Base-by-base conservation (phyloP, 2,797 vertebrate species). In the Enteromius unitaeniatus region DNA sequence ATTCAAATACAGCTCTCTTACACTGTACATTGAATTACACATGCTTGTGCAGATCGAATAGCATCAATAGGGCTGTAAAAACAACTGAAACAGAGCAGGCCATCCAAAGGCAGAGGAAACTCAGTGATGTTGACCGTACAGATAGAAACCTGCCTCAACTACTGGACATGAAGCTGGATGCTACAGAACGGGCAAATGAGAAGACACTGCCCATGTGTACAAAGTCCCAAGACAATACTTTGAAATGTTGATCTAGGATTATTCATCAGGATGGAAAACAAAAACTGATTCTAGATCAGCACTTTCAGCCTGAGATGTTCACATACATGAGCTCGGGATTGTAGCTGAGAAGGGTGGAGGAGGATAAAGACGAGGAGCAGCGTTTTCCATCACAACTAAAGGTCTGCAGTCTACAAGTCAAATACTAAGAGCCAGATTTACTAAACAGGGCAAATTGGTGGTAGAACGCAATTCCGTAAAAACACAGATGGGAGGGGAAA, bases 101-200 rank as follows among this genome's bases (percentile, higher is more conserved):
- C 72, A 69, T 72, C 79, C 76, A 84, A 75, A 86, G 72, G 72
- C 84, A 84, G 62, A 62, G 79, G 76, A 34, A 79, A 78, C 55
- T 84, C 49, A 64, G 37, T 67, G 74, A 82, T 70, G 78, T 72
- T 49, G 79, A 55, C 9, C 0, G 34, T 49, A 72, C 47, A 49
- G 31, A 78, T 21, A 86, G 23, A 78, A 79, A 47, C n/a, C 6
- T 11, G 37, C 15, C 81, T 84, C 62, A 75, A 73, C 78, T 78
- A 81, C 9, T 3, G 45, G 23, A 84, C 77, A 64, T 70, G 62
- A 68, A 86, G 77, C 64, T n/a, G 74, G n/a, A 75, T 10, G 49
- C 76, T 84, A 84, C 47, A 70, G 15, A 75, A 75, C 49, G 75
- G 47, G n/a, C 49, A 45, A 26, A 83, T 65, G 60, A 37, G 49